phyloP scores from a whole-genome alignment of 2,797 vertebrate genomes.

The Agapornis canus region DNA sequence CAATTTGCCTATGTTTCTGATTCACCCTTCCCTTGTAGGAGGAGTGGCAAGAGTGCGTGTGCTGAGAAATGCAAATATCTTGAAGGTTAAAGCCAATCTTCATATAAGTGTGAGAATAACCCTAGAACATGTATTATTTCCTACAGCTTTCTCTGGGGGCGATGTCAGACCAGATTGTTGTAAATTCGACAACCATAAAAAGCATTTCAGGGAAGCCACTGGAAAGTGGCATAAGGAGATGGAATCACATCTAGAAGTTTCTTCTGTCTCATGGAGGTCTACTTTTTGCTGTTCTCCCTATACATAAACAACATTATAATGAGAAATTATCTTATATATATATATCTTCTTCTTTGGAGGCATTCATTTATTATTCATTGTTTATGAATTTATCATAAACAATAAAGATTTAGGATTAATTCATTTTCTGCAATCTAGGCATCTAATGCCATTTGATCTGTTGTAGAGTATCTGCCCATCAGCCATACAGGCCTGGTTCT shows the following conservation, averaged over 20 bases:
- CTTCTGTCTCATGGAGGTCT: not conserved
- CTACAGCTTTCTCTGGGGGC: not conserved
- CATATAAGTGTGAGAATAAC: not conserved
- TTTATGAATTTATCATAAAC: not conserved
- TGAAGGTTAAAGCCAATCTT: not conserved
- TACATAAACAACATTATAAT: not conserved
- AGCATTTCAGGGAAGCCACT: not conserved
- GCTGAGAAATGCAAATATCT: not conserved
- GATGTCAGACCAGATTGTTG: not conserved
- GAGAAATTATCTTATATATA: not conserved
- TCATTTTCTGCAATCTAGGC: not conserved
- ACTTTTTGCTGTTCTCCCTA: not conserved
- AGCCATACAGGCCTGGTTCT: not conserved
- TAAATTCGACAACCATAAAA: not conserved
- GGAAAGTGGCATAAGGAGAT: not conserved
- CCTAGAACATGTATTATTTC: not conserved
- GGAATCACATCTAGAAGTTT: not conserved
- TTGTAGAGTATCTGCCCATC: not conserved
- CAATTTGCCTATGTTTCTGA: not conserved
- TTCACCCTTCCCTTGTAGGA: not conserved
- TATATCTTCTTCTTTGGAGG: not conserved
- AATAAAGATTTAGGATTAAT: not conserved
- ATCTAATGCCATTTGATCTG: not conserved
- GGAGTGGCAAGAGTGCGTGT: fast-evolving
- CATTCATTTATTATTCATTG: not conserved